Base-by-base conservation (phyloP, 2,888 invertebrate species). In the Leptinotarsa tumamoca region DNA sequence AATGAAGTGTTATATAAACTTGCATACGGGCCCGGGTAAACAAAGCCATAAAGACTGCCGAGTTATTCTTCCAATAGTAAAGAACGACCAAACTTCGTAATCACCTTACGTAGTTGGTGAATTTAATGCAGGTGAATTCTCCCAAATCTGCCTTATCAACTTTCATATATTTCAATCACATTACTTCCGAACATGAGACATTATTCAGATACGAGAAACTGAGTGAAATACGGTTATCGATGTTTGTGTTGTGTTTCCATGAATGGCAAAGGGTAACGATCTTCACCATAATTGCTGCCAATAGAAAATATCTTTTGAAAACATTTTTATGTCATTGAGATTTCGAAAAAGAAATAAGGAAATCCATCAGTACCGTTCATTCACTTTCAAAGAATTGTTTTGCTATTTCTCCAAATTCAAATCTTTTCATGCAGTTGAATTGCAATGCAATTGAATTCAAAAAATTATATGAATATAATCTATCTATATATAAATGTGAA, bases 11-110 rank as follows among this genome's bases (percentile, higher is more conserved):
- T 85, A 83, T 83, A 84, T 84, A 86, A 85, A 85, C 84, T 85
- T 85, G 83, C 84, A 85, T 86, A 85, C 84, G 83, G 82, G 82
- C 79, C 71, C 79, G 76, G 85, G 87, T 87, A 88, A 88, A 88
- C 88, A 88, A 87, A 87, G 86, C 87, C 83, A 88, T 88, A 88
- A 88, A 88, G 87, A 87, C 85, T 85, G 83, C 81, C 82, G 79
- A 81, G 79, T 80, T 81, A 80, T 83, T 82, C 82, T 84, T 84
- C 83, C 85, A 82, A 85, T 84, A 83, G 84, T 85, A 84, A 86
- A 81, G 83, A 85, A 87, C 85, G 87, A 84, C 84, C 83, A 84
- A 87, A 87, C 83, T 87, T 85, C 83, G 85, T 86, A 86, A 87
- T 87, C 86, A 85, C 85, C 85, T 85, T 85, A 84, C 82, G 83